phyloP scores from a whole-genome alignment of 2,797 vertebrate species.

The Rhinichthys osculus region DNA sequence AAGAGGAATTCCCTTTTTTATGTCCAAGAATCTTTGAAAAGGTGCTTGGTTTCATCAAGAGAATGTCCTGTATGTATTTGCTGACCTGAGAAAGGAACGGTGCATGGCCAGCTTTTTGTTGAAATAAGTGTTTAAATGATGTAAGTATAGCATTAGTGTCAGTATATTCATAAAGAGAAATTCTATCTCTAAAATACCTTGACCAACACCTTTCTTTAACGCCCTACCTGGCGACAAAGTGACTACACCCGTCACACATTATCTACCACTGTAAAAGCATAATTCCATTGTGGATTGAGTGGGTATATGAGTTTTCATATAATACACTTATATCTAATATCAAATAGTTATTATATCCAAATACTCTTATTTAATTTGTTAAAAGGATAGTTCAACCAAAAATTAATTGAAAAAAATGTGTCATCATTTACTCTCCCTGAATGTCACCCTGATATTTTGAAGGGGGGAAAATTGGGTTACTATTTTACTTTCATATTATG shows the following conservation, averaged over 20 bases:
- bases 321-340: not conserved
- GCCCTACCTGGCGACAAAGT: not conserved
- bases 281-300: not conserved
- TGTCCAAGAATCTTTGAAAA: not conserved
- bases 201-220: constrained; percentile 21
- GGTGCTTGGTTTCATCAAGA: constrained; percentile 12
- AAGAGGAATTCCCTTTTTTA: constrained; percentile 24
- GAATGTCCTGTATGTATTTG: not conserved
- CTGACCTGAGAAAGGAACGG: not conserved
- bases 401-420: not conserved
- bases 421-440: not conserved
- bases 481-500: not conserved
- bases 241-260: not conserved
- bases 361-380: not conserved
- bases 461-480: not conserved
- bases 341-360: not conserved
- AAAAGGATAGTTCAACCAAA: not conserved
- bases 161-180: constrained; percentile 13
- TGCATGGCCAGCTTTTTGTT: not conserved
- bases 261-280: not conserved
- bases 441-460: not conserved
- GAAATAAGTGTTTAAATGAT: constrained; percentile 1
- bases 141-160: not conserved
- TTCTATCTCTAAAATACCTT: not conserved
- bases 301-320: not conserved